Evolutionary conservation across 2,113 vertebrate genomes (phyloP), one percentile per base, ranked within the genome.

Genomic region (Oreochromis aureus): DNA sequence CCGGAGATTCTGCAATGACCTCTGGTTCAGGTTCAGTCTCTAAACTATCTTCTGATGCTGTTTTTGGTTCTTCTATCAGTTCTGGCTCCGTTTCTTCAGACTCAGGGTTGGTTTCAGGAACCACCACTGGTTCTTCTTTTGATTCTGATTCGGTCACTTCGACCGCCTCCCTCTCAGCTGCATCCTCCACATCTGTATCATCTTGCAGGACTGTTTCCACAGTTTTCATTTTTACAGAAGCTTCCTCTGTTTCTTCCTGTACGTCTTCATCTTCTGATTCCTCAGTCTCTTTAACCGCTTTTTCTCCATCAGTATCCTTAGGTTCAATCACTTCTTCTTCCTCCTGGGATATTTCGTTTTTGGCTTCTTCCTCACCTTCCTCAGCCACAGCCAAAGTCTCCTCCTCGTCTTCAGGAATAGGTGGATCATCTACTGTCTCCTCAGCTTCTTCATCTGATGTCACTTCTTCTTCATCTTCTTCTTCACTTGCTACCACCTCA

Each of bases 401-500:
- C 18, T 86, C 87, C 3, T 59, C 81, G n/a, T 66, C 1, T 19
- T 85, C 82, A 10, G 13, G 18, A 51, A 32, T 78, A 51, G 24
- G 27, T 78, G 18, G 71, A 78, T 51, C 46, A 32, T 78, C 71
- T n/a, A 32, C 10, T 32, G 41, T 41, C 32, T 83, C 82, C 16
- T 86, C 73, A 55, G n/a, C 32, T 10, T 86, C 78, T 9, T 86
- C 86, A 19, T 80, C 86, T 80, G 87, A 44, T 19, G 22, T 13
- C 16, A 54, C 48, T n/a, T 78, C 91, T 54, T 92, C 87, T 13
- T 81, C 63, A 69, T 82, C 66, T 6, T 85, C 93, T 24, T 82
- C 87, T 78, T 85, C 89, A 63, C 46, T 61, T 24, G 63, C 79
- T 48, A 69, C 44, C 54, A 85, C 91, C 12, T 87, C 73, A 13